These are phyloP conservation scores for Chiloscyllium punctatum DNA, from an alignment of 2,797 vertebrate genomes.

Conservation along the genomic window DNA sequence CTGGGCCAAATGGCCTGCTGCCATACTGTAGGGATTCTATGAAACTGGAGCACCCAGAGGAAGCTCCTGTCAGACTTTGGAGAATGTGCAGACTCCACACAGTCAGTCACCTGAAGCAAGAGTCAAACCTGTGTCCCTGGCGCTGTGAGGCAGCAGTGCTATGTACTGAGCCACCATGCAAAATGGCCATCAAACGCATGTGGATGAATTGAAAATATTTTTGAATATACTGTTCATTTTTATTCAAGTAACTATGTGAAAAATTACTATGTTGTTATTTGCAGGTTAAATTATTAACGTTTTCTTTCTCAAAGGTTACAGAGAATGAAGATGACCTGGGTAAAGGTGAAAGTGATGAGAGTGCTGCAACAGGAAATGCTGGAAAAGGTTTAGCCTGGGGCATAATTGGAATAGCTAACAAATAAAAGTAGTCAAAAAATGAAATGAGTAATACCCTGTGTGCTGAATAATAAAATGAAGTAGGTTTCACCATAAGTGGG, in stretches of 20 bases:
- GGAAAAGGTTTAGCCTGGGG: slow-evolving; percentile 36
- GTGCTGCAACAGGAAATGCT: slow-evolving; percentile 1
- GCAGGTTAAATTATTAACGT: neutral
- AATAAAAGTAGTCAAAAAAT: neutral
- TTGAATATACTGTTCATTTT: neutral
- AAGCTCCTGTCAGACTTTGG: too few relatives aligned
- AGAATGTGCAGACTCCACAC: too few relatives aligned
- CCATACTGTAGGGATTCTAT: too few relatives aligned
- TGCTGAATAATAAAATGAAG: neutral
- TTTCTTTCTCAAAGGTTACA: slow-evolving; percentile 24
- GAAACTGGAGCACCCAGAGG: too few relatives aligned
- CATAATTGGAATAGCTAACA: slow-evolving; percentile 22
- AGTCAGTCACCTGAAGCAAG: too few relatives aligned
- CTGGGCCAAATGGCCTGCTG: too few relatives aligned
- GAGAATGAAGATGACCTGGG: slow-evolving; percentile 36
- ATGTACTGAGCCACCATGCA: too few relatives aligned
- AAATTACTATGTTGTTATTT: neutral
- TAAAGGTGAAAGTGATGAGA: slow-evolving; percentile 25
- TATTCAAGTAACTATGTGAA: neutral
- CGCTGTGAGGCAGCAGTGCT: too few relatives aligned
- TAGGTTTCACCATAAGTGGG: neutral
- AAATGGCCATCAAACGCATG: neutral
- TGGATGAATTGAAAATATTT: neutral
- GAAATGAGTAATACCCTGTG: neutral
- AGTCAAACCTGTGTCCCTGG: too few relatives aligned